Evolutionary conservation across 2,113 vertebrate species (phyloP).

Genomic region (Oncorhynchus mykiss): DNA sequence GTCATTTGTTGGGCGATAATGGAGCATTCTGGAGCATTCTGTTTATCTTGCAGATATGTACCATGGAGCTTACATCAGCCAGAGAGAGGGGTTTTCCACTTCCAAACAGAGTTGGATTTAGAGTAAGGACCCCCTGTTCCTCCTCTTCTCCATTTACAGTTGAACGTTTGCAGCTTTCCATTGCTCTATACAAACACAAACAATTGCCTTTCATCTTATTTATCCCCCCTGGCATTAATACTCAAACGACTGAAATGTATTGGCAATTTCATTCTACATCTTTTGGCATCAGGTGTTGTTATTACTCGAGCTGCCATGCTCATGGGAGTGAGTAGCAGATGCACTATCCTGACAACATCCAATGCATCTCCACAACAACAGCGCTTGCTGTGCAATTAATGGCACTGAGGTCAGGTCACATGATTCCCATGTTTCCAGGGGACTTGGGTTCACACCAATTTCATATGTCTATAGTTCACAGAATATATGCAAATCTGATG

Average conservation of each 20-base stretch:
- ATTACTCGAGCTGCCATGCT: slow-evolving; percentile 34
- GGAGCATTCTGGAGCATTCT: background rate
- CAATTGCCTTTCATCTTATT: background rate
- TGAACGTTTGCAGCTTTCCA: background rate
- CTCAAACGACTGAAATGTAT: background rate
- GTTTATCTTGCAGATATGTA: slow-evolving; percentile 76
- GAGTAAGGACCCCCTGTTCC: slow-evolving; percentile 67
- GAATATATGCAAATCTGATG: too few relatives aligned
- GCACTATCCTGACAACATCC: slow-evolving; percentile 55
- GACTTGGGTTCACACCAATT: too few relatives aligned
- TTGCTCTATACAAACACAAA: background rate
- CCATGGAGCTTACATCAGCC: slow-evolving; percentile 92
- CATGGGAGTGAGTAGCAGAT: slow-evolving; percentile 42
- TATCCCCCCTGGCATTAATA: slow-evolving; percentile 7
- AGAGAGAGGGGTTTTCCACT: slow-evolving; percentile 82
- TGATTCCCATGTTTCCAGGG: too few relatives aligned
- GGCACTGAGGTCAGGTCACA: slow-evolving; percentile 12
- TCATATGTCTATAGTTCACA: too few relatives aligned
- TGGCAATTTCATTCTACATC: slow-evolving; percentile 32
- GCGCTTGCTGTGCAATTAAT: slow-evolving; percentile 40
- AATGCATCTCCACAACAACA: slow-evolving; percentile 58
- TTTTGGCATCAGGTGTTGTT: slow-evolving; percentile 15
- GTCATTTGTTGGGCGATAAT: slow-evolving; percentile 10
- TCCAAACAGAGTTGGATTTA: slow-evolving; percentile 84
- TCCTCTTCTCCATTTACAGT: background rate